Evolutionary conservation across 2,113 vertebrate genomes (phyloP), one percentile per base, ranked within the genome.

Genomic region (Baryphthengus martii): DNA sequence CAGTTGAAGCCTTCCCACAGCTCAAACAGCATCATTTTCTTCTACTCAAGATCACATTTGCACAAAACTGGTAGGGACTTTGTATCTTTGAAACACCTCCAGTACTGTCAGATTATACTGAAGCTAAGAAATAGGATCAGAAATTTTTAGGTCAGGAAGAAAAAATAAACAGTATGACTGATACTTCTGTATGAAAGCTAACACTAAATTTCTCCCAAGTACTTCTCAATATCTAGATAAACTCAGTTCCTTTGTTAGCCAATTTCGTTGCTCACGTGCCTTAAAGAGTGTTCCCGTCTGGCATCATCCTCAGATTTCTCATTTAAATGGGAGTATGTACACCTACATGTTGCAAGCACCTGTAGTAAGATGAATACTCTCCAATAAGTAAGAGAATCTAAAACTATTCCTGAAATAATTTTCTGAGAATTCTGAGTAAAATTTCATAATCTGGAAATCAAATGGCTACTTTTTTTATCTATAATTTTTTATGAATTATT

Each of bases 231-330:
- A 84, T 24, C 21, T 63, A 66, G 33, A 83, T 33, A 80, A 79
- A 70, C 12, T 76, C 53, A 29, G 11, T 61, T 77, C 17, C 11
- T 71, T 58, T 71, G 8, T 55, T 76, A 85, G 33, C 20, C 68
- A 28, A 73, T 73, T 88, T 84, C 6, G 2, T 40, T 53, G 29
- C 15, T 85, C 14, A 28, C 0, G 0, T 66, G 52, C 13, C 42
- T 67, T 76, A 31, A 70, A 55, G 8, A 59, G 23, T 13, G 0
- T 10, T 58, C 33, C 21, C 13, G 75, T 24, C 25, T 70, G 25
- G 7, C 33, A 71, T 12, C 56, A 78, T 42, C 28, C 35, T 67
- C 28, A 67, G 14, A 77, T 73, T 76, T 79, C 18, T 68, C 40
- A 61, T 56, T 85, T 52, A 85, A 91, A 76, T 33, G 33, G n/a